Conservation (phyloP, 2,797 vertebrate species). For the Pantherophis vulpinus region DNA sequence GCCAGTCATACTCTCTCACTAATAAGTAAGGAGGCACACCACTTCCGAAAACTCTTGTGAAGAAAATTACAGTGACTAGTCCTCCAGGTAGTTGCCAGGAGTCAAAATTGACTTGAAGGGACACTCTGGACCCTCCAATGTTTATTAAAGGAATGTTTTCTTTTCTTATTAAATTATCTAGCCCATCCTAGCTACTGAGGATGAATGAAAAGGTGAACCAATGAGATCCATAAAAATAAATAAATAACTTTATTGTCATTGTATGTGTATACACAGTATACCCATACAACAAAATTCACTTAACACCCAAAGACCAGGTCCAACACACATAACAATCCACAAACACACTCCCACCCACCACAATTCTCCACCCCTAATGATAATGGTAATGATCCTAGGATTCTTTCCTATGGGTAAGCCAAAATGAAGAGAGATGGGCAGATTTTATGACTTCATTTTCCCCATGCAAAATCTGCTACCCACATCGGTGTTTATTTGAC, state of each 20-base stretch:
- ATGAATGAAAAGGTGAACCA: not conserved
- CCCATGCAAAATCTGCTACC: not conserved
- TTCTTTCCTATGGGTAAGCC: not conserved
- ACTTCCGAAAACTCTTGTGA: not conserved
- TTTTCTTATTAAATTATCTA: not conserved
- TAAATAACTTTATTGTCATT: no score
- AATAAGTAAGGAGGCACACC: not conserved
- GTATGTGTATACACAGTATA: no score
- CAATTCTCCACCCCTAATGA: no score
- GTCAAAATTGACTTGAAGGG: not conserved
- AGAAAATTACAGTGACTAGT: not conserved
- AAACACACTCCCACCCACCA: no score
- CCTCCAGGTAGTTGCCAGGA: not conserved
- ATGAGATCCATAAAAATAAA: not conserved
- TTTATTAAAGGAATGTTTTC: not conserved
- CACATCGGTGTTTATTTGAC: not conserved
- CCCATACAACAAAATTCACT: no score
- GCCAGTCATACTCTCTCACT: not conserved
- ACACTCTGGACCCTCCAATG: not conserved
- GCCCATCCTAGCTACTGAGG: not conserved
- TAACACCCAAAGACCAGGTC: no score
- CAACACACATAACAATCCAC: no score
- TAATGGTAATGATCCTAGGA: no score
- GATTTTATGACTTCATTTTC: not conserved
- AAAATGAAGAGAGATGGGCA: not conserved